Percentiles rank a stretch among this genome's conserved stretches.
Conservation (phyloP, 2,888 invertebrate species). For the Tenthredo notha region DNA sequence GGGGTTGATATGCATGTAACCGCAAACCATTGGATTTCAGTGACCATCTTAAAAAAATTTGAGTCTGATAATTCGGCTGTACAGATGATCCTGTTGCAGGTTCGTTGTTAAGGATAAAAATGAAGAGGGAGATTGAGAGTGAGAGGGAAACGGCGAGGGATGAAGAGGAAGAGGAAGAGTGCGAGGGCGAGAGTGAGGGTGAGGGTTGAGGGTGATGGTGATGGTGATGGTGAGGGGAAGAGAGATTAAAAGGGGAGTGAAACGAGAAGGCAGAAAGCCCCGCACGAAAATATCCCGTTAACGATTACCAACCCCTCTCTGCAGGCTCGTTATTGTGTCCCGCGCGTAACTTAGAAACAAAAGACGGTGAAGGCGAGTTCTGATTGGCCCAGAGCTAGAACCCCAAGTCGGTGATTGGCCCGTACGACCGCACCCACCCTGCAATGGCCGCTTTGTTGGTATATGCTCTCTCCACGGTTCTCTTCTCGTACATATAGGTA, state of each 20-base stretch:
- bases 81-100: not conserved
- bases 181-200: constrained; percentile 48
- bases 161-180: constrained; percentile 41
- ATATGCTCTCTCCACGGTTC: constrained; percentile 58
- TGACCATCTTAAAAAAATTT: constrained; percentile 2
- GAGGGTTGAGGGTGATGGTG: constrained; percentile 57
- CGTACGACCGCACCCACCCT: constrained; percentile 77
- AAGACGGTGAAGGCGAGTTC: constrained; percentile 72
- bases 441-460: constrained; percentile 78
- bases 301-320: constrained; percentile 72
- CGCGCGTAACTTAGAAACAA: constrained; percentile 71
- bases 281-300: constrained; percentile 73
- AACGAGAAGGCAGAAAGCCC: constrained; percentile 54
- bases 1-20: not conserved
- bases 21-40: not conserved
- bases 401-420: constrained; percentile 76
- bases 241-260: constrained; percentile 55
- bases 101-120: not conserved
- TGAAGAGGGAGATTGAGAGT: constrained; percentile 54
- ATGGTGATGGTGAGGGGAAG: constrained; percentile 51
- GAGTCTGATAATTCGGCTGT: not conserved
- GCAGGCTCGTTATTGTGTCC: constrained; percentile 74
- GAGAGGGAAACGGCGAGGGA: constrained; percentile 42
- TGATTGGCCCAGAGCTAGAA: constrained; percentile 76
- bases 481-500: not conserved